Evolutionary conservation across 2,888 invertebrate species (phyloP), one percentile per base, ranked within the genome.

Genomic region (Eupelmus urozonus): DNA sequence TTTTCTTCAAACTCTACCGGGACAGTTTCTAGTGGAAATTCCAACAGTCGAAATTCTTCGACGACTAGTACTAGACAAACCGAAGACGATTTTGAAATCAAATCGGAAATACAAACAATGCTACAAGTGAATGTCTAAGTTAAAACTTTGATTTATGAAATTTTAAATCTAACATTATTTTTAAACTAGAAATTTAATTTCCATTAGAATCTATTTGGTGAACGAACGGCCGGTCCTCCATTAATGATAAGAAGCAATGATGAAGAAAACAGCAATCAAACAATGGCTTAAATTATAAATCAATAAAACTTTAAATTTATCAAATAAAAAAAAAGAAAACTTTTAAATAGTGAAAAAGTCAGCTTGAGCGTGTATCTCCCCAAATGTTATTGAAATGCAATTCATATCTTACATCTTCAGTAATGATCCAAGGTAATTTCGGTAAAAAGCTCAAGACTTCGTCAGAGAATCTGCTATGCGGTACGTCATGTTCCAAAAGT

Each of bases 401-500:
- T 42, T n/a, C 7, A 11, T 49, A 81, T 85, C 88, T 88, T 86
- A 96, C 97, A 91, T 95, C 94, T 49, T 95, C 93, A 0, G 96
- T 95, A 82, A 98, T 97, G 27, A 91, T 90, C 98, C 98, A 98
- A 29, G 98, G 97, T 85, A 96, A 88, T 81, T 94, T 92, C 0
- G 99, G 99, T 59, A 99, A 91, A 87, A 97, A 99, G 74, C 94
- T 94, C 0, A 98, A 92, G 18, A 99, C 99, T 42, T 96, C 95
- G 84, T 98, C 96, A 0, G 98, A 97, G 90, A 99, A 99, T 82
- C 96, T 94, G 82, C 96, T 96, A 87, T 99, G 98, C 0, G 98
- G 99, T 1, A 99, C 96, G 90, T 99, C 99, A 88, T 99, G 98
- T 86, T 99, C 99, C 79, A 99, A 89, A 1, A 99, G 91, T 53